phyloP scores from a whole-genome alignment of 2,113 vertebrate species.

The Sphaerodactylus townsendi region DNA sequence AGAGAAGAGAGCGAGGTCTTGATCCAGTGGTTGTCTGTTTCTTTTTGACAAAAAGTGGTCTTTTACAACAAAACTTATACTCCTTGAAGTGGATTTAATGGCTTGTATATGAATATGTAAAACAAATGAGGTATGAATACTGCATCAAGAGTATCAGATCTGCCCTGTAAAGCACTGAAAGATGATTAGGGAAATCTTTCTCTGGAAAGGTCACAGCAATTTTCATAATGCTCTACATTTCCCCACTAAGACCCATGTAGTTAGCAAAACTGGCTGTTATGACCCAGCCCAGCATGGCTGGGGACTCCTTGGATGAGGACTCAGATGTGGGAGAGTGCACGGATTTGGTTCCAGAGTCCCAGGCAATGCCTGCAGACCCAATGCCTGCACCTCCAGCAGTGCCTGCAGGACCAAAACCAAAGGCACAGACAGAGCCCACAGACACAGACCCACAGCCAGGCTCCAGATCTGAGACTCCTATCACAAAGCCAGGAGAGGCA shows the following conservation, averaged over 20 bases:
- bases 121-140: neutral
- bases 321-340: too few species aligned
- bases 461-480: too few species aligned
- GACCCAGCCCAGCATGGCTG: too few species aligned
- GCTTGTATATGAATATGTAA: neutral
- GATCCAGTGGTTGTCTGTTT: neutral
- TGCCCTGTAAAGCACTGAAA: neutral
- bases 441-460: too few species aligned
- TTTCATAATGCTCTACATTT: neutral
- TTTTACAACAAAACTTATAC: neutral
- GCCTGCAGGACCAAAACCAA: too few species aligned
- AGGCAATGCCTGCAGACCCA: too few species aligned
- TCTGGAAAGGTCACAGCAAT: constrained; percentile 23
- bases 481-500: too few species aligned
- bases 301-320: too few species aligned
- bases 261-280: neutral
- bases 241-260: neutral
- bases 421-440: too few species aligned
- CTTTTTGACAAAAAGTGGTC: neutral
- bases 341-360: too few species aligned
- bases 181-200: constrained; percentile 27
- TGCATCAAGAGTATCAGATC: neutral
- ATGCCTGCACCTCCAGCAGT: too few species aligned
- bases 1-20: neutral
- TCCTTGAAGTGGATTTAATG: neutral